Evolutionary conservation across 2,113 vertebrate genomes (phyloP), one percentile per base, ranked within the genome.

Genomic region (Bubo bubo): DNA sequence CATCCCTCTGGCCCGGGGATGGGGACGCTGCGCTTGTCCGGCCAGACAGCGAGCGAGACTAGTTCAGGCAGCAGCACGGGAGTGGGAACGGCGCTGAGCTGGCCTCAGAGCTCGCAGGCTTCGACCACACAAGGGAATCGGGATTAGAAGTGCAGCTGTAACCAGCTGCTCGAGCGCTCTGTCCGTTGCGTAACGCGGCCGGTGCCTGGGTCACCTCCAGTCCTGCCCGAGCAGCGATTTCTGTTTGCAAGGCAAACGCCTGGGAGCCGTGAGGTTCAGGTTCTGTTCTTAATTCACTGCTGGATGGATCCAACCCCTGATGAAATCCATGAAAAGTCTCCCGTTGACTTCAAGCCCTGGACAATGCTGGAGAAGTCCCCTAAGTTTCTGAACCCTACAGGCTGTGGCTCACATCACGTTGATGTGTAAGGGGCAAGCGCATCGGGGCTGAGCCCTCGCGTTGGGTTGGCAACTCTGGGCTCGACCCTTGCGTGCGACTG

Each of bases 361-460:
- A 27, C 12, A 20, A 10, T 1, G 1, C 0, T 22, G 66, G 34
- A 21, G 58, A 27, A 73, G 13, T 34, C 4, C 1, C 13, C 47
- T 6, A 7, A 56, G 16, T 9, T 50, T 9, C 27, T 32, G 32
- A 81, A 9, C 24, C 24, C 81, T 13, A 9, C 1, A 21, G 27
- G 53, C 53, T 35, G 13, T 1, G 24, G 53, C 21, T n/a, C 21
- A 2, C 1, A 6, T 7, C 19, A 1, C 7, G 2, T 10, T 3
- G 13, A 3, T 28, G 10, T 9, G 4, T 6, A 11, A 64, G 35
- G 32, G 8, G 13, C 21, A 10, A 20, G 10, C 4, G 3, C 24
- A 1, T 3, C 1, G 6, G 56, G 71, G 56, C 26, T 66, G 58
- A 58, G 62, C 37, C 56, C 39, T 37, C 10, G 1, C 14, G 34